Base-by-base conservation (phyloP, 2,113 vertebrate species). In the Piaya cayana region DNA sequence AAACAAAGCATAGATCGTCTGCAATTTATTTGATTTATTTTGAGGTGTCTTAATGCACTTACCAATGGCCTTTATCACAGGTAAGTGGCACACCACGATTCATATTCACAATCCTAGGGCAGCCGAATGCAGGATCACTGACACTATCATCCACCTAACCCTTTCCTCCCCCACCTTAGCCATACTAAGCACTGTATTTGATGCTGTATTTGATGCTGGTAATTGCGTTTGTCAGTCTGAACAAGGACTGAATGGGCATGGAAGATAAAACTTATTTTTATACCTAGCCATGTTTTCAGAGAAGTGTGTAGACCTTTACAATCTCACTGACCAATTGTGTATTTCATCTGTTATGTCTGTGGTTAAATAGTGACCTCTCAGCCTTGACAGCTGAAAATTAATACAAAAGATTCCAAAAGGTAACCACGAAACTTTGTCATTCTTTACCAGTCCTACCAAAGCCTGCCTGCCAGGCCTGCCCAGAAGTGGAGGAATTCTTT, bases 391-490 rank as follows among this genome's bases (percentile, higher is more conserved):
- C 26, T 74, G 25, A 78, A 82, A 90, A 79, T 32, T 9, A 62
- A 90, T 32, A 27, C 39, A 53, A 80, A 69, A 45, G 26, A 26
- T 74, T 91, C 63, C 67, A 65, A 76, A 88, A 88, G 21, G 59
- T 78, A 88, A 84, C 9, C 2, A 32, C 26, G 34, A 85, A 19
- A 80, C 12, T 76, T 70, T 82, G 16, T 75, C 4, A 95, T 96
- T 91, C 84, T 82, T 82, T 96, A 30, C 25, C 97, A 99, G 98
- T 95, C 30, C 77, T 98, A 12, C 98, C 98, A 21, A 98, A 98
- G 97, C 97, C 98, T 62, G 97, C 95, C n/a, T 99, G 98, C 91
- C 99, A 99, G 83, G 97, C 95, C 71, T 99, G 99, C 67, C 98
- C 98, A 9, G 37, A 94, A 36, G 97, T 99, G 71, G 98, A 98